Evolutionary conservation across 64 coral and sea anemone species (phyloP).

Genomic region (Stylophora pistillata): DNA sequence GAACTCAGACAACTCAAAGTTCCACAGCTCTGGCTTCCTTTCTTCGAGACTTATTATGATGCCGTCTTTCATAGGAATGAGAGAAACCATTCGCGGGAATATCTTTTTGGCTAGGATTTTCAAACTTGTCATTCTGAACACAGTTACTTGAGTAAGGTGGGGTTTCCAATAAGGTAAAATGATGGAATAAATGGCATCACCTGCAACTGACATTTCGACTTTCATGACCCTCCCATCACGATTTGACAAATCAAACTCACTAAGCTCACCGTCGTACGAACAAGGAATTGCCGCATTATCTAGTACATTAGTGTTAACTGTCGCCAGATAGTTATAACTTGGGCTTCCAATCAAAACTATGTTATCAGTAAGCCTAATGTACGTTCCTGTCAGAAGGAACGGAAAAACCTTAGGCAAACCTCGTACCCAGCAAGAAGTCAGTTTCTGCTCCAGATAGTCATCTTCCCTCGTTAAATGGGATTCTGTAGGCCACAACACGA

Average conservation of each 20-base stretch:
- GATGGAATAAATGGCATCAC: constrained; percentile 15
- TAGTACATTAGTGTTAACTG: background rate
- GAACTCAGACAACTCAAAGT: no score
- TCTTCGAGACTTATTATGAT: no score
- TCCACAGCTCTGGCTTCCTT: no score
- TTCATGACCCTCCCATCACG: background rate
- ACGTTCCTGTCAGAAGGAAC: background rate
- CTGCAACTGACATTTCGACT: background rate
- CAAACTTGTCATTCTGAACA: background rate
- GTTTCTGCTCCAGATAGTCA: background rate
- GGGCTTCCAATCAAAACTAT: background rate
- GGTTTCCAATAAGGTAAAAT: background rate
- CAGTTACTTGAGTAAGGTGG: background rate
- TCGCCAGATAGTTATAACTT: background rate
- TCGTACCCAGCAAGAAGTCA: background rate
- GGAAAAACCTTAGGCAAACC: background rate
- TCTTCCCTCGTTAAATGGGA: background rate
- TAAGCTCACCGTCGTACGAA: no score
- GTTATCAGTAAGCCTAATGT: background rate
- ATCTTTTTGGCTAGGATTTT: no score
- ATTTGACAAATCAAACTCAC: background rate
- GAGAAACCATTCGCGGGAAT: no score
- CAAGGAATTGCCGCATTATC: no score
- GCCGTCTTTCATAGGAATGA: no score
- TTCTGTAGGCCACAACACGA: background rate